Percentiles rank a stretch among this genome's conserved stretches.
phyloP scores from a whole-genome alignment of 37 sponge, comb jelly and placozoan genomes.

The Beroe forskalii region DNA sequence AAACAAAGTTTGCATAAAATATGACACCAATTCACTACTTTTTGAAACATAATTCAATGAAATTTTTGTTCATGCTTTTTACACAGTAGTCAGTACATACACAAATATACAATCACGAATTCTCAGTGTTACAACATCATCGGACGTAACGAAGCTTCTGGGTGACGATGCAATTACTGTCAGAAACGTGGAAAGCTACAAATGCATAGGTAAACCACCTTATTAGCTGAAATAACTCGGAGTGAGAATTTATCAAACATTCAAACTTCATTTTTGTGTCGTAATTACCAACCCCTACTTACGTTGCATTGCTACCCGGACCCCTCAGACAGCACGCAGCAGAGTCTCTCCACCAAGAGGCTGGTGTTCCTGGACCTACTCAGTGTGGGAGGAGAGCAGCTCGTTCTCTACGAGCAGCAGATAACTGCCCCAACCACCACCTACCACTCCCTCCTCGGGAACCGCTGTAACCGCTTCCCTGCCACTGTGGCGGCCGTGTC shows the following conservation, averaged over 20 bases:
- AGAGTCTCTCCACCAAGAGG: neutral
- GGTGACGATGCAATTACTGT: neutral
- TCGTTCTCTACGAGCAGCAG: neutral
- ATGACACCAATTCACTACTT: too few species aligned
- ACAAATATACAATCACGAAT: too few species aligned
- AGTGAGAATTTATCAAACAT: too few species aligned
- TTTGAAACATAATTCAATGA: too few species aligned
- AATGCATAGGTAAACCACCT: neutral
- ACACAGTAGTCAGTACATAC: too few species aligned
- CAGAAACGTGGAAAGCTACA: neutral
- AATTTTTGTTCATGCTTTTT: too few species aligned
- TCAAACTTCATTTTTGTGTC: too few species aligned
- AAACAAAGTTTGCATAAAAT: too few species aligned
- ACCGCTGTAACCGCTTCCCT: neutral
- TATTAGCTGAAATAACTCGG: too few species aligned
- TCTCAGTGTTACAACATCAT: too few species aligned
- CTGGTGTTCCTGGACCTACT: neutral
- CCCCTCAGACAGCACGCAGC: neutral
- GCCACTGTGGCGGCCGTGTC: neutral
- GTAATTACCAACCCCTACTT: too few species aligned
- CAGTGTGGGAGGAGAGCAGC: neutral
- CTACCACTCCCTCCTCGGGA: constrained; percentile 4
- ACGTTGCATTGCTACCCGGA: too few species aligned
- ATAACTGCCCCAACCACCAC: neutral
- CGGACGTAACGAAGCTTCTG: neutral